Conservation (phyloP, 1,140 invertebrate genomes). For the Uloborus diversus region DNA sequence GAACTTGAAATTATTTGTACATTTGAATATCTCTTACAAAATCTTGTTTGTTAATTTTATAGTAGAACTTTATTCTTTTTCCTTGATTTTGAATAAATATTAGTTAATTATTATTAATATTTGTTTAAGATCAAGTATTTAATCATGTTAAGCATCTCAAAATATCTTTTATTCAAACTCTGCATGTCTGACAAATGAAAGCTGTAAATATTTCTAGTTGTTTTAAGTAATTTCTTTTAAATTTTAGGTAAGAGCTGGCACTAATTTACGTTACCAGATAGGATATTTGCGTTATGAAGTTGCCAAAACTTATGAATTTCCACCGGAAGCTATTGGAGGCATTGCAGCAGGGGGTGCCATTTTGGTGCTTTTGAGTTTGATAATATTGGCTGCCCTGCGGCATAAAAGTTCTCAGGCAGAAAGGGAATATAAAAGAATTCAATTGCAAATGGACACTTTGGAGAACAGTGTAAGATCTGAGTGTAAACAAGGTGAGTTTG, state of each 20-base stretch:
- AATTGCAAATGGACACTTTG: conserved; percentile 99
- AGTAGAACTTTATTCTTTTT: too few species aligned
- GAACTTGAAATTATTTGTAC: too few species aligned
- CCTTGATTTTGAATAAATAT: too few species aligned
- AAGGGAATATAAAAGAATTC: conserved; percentile 95
- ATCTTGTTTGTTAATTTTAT: too few species aligned
- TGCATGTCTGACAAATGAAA: too few species aligned
- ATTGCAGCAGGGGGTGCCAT: conserved; percentile 84
- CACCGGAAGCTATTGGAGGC: conserved; percentile 81
- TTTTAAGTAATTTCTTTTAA: background rate
- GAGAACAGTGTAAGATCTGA: conserved; percentile 84
- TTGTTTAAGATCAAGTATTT: too few species aligned
- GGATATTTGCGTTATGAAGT: conserved; percentile 88
- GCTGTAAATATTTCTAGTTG: too few species aligned
- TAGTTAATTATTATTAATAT: too few species aligned
- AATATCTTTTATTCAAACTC: too few species aligned
- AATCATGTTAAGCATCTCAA: too few species aligned
- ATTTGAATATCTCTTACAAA: too few species aligned
- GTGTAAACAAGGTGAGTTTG: conserved; percentile 49
- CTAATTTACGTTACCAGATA: conserved; percentile 84
- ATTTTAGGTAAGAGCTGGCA: conserved; percentile 74
- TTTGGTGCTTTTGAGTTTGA: conserved; percentile 83
- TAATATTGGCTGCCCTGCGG: conserved; percentile 87
- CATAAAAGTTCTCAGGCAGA: conserved; percentile 94
- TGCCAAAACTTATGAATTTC: conserved; percentile 82